Evolutionary conservation across 2,797 vertebrate genomes (phyloP).

Genomic region (Odontamblyopus rebecca): DNA sequence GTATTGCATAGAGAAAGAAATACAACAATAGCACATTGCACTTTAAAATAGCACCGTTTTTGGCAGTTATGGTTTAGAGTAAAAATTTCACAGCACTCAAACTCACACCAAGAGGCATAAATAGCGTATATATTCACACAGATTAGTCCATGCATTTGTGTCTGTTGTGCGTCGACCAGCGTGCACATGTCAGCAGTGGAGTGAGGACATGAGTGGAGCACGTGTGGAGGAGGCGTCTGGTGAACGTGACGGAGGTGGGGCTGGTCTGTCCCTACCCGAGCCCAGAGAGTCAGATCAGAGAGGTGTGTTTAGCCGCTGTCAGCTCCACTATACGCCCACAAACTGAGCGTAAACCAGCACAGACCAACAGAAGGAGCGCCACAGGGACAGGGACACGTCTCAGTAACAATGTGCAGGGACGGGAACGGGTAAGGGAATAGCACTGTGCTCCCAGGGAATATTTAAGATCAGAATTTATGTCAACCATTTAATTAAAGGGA

Average conservation of each 20-base stretch:
- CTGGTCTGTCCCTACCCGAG: constrained; percentile 42
- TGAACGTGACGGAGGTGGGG: constrained; percentile 35
- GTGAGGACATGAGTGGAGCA: constrained; percentile 40
- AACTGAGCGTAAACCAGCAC: constrained; percentile 37
- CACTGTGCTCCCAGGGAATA: neutral
- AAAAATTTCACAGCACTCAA: neutral
- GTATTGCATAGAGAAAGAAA: neutral
- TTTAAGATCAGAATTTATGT: too few species aligned
- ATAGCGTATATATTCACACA: neutral
- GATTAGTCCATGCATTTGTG: neutral
- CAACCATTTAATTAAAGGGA: too few species aligned
- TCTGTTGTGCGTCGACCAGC: neutral
- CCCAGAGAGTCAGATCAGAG: constrained; percentile 17
- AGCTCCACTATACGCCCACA: constrained; percentile 50
- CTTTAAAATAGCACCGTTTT: neutral
- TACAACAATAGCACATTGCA: neutral
- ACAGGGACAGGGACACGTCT: constrained; percentile 14
- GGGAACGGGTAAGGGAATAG: constrained; percentile 22
- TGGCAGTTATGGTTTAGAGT: neutral
- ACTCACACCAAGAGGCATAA: neutral
- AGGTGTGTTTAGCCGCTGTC: constrained; percentile 63
- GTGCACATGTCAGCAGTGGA: constrained; percentile 1
- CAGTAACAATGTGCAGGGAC: constrained; percentile 13
- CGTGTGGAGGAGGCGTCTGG: constrained; percentile 32
- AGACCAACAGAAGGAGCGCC: constrained; percentile 10